A percentile compares a stretch with the other conserved stretches of the same genome.
These are phyloP conservation scores for Phragmatobia fuliginosa DNA, from an alignment of 2,888 invertebrate genomes.

Conservation along the genomic window DNA sequence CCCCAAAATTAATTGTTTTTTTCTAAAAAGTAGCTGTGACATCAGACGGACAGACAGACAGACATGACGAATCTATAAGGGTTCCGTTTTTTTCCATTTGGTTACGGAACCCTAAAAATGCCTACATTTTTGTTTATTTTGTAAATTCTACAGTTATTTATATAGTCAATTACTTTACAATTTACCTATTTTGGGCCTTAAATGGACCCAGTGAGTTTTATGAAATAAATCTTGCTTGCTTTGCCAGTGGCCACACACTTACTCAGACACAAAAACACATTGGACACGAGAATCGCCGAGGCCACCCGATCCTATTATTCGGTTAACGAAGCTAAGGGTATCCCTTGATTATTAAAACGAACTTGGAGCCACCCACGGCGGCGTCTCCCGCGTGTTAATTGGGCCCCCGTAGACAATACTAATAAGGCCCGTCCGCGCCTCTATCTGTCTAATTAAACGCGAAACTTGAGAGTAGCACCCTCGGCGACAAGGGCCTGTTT, in stretches of 20 bases:
- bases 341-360: constrained; percentile 86
- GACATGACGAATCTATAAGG: too few relatives aligned
- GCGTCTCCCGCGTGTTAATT: constrained; percentile 84
- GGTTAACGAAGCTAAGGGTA: constrained; percentile 83
- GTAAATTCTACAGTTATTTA: neutral
- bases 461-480: constrained; percentile 86
- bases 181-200: neutral
- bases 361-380: constrained; percentile 78
- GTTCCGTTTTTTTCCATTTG: too few relatives aligned
- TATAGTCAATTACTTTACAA: neutral
- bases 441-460: constrained; percentile 87
- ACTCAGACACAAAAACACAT: constrained; percentile 38
- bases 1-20: too few relatives aligned
- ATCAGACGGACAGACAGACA: too few relatives aligned
- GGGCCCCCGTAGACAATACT: constrained; percentile 87
- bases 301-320: constrained; percentile 82
- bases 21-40: too few relatives aligned
- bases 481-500: constrained; percentile 83
- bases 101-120: too few relatives aligned
- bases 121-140: too few relatives aligned
- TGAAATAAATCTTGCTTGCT: neutral
- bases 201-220: neutral
- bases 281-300: constrained; percentile 54
- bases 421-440: constrained; percentile 86
- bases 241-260: neutral